phyloP scores from a whole-genome alignment of 2,797 vertebrate genomes.

The Numenius phaeopus region DNA sequence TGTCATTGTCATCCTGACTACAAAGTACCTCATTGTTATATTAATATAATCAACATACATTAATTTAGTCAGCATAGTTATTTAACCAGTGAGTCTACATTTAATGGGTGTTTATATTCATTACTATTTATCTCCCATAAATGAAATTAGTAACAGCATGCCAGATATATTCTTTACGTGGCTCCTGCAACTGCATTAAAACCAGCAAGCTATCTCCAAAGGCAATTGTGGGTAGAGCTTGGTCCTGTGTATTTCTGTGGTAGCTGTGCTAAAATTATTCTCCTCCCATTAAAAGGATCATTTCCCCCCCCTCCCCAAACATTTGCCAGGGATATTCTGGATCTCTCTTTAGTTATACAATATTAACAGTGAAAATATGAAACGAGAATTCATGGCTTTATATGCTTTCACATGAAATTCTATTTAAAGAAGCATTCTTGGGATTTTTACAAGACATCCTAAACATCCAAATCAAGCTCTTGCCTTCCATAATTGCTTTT shows the following conservation, averaged over 20 bases:
- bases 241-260: background rate
- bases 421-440: background rate
- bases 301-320: background rate
- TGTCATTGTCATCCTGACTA: background rate
- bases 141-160: slow-evolving; percentile 14
- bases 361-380: background rate
- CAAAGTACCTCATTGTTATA: background rate
- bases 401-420: background rate
- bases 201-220: background rate
- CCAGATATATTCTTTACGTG: background rate
- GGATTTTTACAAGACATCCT: background rate
- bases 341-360: slow-evolving; percentile 3
- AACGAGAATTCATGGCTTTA: background rate
- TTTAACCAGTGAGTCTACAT: slow-evolving; percentile 4
- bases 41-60: background rate
- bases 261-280: slow-evolving; percentile 24
- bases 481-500: background rate
- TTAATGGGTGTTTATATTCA: slow-evolving; percentile 27
- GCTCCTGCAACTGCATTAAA: slow-evolving; percentile 17
- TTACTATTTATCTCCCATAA: slow-evolving; percentile 32
- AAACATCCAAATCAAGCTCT: background rate
- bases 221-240: background rate
- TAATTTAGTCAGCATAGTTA: background rate
- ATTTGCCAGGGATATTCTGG: background rate
- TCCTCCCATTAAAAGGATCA: background rate